A percentile compares a stretch with the other conserved stretches of the same genome.
phyloP scores from a whole-genome alignment of 2,797 vertebrate species.

The Alcedo atthis region DNA sequence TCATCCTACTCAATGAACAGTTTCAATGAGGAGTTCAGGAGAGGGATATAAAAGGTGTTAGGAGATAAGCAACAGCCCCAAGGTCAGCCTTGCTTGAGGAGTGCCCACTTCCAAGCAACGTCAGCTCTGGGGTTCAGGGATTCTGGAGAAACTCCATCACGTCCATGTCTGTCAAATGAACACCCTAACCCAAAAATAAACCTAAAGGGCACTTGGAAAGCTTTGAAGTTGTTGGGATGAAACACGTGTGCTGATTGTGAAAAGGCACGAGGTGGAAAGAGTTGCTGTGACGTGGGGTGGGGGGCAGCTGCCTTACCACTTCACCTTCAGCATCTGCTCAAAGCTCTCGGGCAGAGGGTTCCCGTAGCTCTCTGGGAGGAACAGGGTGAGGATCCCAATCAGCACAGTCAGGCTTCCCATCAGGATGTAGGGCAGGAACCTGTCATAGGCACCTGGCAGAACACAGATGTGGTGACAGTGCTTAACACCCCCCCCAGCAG shows the following conservation, averaged over 20 bases:
- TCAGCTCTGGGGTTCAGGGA: background rate
- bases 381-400: conserved; percentile 86
- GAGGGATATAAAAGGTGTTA: background rate
- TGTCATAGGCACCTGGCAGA: conserved; percentile 83
- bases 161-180: background rate
- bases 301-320: conserved; percentile 78
- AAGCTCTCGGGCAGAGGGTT: conserved; percentile 88
- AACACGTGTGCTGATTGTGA: background rate
- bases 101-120: background rate
- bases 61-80: background rate
- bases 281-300: background rate
- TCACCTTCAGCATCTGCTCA: conserved; percentile 86
- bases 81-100: background rate
- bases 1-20: background rate
- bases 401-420: conserved; percentile 87
- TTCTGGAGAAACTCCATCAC: background rate
- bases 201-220: background rate
- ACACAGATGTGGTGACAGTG: background rate
- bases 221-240: background rate
- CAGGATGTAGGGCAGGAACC: conserved; percentile 87
- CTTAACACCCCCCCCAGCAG: background rate
- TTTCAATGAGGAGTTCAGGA: background rate
- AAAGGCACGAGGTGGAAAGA: background rate
- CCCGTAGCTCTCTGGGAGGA: conserved; percentile 89
- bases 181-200: background rate